Evolutionary conservation across 2,797 vertebrate genomes (phyloP).

Genomic region (Gastrophryne carolinensis): DNA sequence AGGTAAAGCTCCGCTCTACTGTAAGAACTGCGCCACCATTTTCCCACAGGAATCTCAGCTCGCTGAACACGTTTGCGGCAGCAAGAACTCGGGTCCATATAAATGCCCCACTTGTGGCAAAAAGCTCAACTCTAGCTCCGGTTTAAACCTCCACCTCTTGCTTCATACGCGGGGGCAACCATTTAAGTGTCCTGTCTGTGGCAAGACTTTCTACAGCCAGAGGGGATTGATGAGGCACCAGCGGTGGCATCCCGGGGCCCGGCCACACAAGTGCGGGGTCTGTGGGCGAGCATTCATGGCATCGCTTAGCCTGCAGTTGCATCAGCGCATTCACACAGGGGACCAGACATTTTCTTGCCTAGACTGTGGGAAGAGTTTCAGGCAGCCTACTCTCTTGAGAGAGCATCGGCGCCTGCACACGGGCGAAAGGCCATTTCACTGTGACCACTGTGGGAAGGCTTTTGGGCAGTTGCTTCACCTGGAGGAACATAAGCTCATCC

Average conservation of each 20-base stretch:
- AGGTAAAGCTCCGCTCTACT: constrained; percentile 24
- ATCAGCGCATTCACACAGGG: constrained; percentile 82
- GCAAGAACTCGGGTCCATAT: constrained; percentile 51
- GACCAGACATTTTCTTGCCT: constrained; percentile 84
- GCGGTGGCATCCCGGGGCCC: constrained; percentile 40
- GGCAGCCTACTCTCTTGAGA: constrained; percentile 82
- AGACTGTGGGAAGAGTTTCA: constrained; percentile 83
- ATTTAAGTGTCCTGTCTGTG: constrained; percentile 39
- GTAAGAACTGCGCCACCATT: constrained; percentile 7
- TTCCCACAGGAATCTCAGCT: constrained; percentile 26
- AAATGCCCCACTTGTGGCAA: constrained; percentile 77
- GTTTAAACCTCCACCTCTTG: constrained; percentile 75
- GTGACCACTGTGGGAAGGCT: constrained; percentile 68
- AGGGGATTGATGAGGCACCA: constrained; percentile 31
- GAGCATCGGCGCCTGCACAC: constrained; percentile 85
- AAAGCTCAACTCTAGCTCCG: constrained; percentile 76
- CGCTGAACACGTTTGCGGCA: constrained; percentile 25
- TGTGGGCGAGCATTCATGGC: constrained; percentile 81
- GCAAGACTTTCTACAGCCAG: constrained; percentile 36
- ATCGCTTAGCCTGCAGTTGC: constrained; percentile 75
- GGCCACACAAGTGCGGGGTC: constrained; percentile 70
- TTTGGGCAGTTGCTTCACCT: constrained; percentile 79
- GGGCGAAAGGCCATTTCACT: constrained; percentile 73
- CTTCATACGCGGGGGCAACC: constrained; percentile 56
- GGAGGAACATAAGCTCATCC: constrained; percentile 73